Conservation (phyloP, 2,888 invertebrate species). For the Exocentrus adspersus region DNA sequence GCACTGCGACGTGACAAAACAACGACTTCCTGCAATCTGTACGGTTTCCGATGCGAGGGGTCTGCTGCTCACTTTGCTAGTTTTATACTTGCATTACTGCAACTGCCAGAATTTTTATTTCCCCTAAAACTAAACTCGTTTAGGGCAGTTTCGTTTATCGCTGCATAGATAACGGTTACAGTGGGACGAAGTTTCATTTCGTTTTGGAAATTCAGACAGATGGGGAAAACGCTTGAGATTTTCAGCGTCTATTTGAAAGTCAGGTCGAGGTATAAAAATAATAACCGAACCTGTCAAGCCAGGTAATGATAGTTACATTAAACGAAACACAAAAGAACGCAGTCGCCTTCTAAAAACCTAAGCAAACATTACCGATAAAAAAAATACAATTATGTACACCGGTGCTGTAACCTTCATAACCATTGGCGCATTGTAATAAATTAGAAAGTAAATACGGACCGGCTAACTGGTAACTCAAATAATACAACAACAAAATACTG, state of each 20-base stretch:
- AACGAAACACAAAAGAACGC: not conserved
- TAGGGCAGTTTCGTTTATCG: no score
- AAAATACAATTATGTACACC: not conserved
- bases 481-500: no score
- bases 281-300: not conserved
- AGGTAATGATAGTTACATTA: not conserved
- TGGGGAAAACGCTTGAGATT: no score
- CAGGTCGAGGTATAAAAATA: no score
- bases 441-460: not conserved
- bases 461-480: not conserved
- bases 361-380: not conserved
- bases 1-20: constrained; percentile 9
- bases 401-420: not conserved
- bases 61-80: not conserved
- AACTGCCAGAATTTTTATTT: no score
- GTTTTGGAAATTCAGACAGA: no score
- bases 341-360: not conserved
- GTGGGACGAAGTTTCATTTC: no score
- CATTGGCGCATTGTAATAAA: not conserved
- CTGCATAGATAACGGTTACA: no score
- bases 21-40: constrained; percentile 4
- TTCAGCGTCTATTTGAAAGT: no score
- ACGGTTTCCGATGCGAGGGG: constrained; percentile 1
- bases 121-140: no score
- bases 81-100: no score